A percentile compares a stretch with the other conserved stretches of the same genome.
Evolutionary conservation across 1,140 invertebrate species (phyloP).

Genomic region (Laodelphax striatellus): DNA sequence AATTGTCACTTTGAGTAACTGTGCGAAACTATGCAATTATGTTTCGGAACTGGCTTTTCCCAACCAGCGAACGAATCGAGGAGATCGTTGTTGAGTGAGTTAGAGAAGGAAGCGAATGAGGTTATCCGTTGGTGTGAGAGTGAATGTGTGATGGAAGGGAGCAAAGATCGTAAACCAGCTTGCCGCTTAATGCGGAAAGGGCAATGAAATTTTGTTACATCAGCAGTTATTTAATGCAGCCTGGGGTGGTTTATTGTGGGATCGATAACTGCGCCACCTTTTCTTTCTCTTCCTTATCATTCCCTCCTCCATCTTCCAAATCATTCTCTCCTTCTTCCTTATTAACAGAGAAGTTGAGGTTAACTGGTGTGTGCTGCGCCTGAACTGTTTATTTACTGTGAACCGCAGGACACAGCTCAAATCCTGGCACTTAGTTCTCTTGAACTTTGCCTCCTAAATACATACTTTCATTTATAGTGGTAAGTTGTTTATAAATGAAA

Average conservation of each 20-base stretch:
- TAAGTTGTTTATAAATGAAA: neutral
- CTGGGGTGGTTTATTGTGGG: neutral
- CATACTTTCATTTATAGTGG: neutral
- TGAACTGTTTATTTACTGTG: neutral
- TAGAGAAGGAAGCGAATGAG: too few species aligned
- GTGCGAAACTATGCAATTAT: too few species aligned
- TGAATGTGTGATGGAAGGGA: too few species aligned
- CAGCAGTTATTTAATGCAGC: slow-evolving; percentile 3
- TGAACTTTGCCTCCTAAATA: neutral
- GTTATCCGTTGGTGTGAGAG: too few species aligned
- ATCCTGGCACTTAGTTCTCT: neutral
- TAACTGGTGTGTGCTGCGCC: neutral
- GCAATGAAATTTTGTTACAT: slow-evolving; percentile 4
- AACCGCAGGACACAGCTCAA: neutral
- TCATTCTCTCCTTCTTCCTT: too few species aligned
- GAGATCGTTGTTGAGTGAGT: too few species aligned
- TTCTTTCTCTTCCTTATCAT: too few species aligned
- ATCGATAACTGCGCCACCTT: neutral
- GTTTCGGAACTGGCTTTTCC: too few species aligned
- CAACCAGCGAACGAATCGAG: too few species aligned
- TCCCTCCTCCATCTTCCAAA: too few species aligned
- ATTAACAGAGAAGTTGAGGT: neutral
- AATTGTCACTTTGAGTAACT: too few species aligned
- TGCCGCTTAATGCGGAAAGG: neutral
- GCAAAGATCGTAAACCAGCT: neutral